Evolutionary conservation across 2,113 vertebrate species (phyloP).

Genomic region (Brachyistius frenatus): DNA sequence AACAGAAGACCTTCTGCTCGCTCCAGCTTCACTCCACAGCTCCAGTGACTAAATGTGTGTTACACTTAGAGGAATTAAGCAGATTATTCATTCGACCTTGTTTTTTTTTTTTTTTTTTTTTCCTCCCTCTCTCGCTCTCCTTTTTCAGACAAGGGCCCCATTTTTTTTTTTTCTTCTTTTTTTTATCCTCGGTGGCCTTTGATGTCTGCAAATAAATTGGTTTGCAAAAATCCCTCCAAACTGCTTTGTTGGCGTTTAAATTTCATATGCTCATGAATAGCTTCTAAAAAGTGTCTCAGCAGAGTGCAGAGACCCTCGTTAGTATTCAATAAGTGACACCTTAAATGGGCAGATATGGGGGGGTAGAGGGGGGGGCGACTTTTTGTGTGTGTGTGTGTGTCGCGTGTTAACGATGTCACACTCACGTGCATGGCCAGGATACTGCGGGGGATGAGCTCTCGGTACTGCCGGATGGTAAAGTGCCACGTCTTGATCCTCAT

Average conservation of each 20-base stretch:
- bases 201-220: slow-evolving; percentile 81
- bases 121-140: background rate
- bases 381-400: background rate
- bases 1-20: slow-evolving; percentile 42
- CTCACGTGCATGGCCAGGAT: slow-evolving; percentile 99
- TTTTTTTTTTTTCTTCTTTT: slow-evolving; percentile 56
- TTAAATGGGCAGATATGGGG: background rate
- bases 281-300: slow-evolving; percentile 48
- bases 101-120: slow-evolving; percentile 55
- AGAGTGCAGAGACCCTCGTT: slow-evolving; percentile 38
- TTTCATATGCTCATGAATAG: slow-evolving; percentile 60
- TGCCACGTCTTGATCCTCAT: slow-evolving; percentile 99
- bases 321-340: slow-evolving; percentile 38
- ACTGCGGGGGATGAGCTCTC: slow-evolving; percentile 97
- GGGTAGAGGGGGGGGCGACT: too few species aligned
- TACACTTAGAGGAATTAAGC: slow-evolving; percentile 80
- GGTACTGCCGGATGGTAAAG: slow-evolving; percentile 99
- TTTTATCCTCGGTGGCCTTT: slow-evolving; percentile 72
- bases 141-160: slow-evolving; percentile 60
- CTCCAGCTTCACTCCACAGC: slow-evolving; percentile 30
- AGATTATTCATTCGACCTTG: slow-evolving; percentile 81
- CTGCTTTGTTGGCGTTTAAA: slow-evolving; percentile 75
- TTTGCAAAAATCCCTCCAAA: slow-evolving; percentile 73
- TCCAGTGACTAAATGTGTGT: slow-evolving; percentile 63
- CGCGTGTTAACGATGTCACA: slow-evolving; percentile 56